Evolutionary conservation across 2,113 vertebrate genomes (phyloP), one percentile per base, ranked within the genome.

Genomic region (Leptobrachium leishanense): DNA sequence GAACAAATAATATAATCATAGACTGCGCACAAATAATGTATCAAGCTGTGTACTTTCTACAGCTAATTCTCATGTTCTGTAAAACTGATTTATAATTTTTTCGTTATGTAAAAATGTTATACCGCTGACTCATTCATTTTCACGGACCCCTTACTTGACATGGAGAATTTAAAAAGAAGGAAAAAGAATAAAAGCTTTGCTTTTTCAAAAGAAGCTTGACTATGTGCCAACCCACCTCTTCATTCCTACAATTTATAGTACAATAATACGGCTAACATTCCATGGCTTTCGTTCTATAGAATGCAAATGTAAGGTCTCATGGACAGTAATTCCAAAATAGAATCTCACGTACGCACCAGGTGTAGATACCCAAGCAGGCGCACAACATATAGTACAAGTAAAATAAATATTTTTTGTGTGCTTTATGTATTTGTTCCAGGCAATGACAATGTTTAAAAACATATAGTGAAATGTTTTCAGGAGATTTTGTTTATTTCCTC

Each of bases 281-380:
- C n/a, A 31, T 44, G 71, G 15, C 66, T 74, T 43, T 62, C 71
- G 57, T 9, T 8, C 31, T 68, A 20, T 53, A 11, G 71, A 74
- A 73, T 73, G 41, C 59, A 46, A 74, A 12, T 39, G 59, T 43
- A 59, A 74, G 53, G 40, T 70, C 31, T 69, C 70, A 40, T 46
- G 39, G 68, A 62, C 54, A 44, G 42, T 70, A 66, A 63, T 77
- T 77, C 42, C 43, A 63, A 54, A 77, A 77, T 50, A 71, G 67
- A 20, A 62, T 50, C 41, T 55, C 67, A 62, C 39, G 9, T 11
- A 53, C 55, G 10, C 12, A 62, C 12, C 53, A 2, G 12, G 53
- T 20, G 9, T 44, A 12, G 20, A 46, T 53, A 55, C 57, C 43
- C 31, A 57, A 20, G 13, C 12, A 57, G n/a, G n/a, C 12, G 40